These are phyloP conservation scores for Charaxes varanes DNA, from an alignment of 1,140 invertebrate species.

Conservation along the genomic window DNA sequence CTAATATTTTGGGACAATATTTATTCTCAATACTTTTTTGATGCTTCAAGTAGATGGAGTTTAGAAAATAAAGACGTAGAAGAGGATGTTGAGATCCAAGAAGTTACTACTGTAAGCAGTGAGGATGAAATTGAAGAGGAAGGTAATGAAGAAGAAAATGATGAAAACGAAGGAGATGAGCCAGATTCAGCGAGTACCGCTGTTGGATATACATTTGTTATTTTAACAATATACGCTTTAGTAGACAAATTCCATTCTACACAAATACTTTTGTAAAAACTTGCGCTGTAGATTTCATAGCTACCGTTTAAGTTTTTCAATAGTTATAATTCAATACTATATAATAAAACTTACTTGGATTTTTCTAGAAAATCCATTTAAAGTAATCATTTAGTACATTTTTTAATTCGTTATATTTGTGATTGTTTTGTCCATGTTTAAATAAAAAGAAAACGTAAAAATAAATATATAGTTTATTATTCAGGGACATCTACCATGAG, in stretches of 20 bases:
- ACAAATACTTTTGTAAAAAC: constrained; percentile 33
- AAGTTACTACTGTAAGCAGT: too few species aligned
- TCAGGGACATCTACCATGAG: too few species aligned
- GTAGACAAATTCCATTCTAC: constrained; percentile 38
- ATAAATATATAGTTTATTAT: too few species aligned
- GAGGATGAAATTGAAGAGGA: constrained; percentile 12
- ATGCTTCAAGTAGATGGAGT: constrained; percentile 40
- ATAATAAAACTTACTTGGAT: constrained; percentile 22
- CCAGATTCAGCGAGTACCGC: constrained; percentile 37
- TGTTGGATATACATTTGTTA: constrained; percentile 40
- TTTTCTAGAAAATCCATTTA: constrained; percentile 26
- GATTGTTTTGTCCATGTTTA: too few species aligned
- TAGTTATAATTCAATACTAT: neutral
- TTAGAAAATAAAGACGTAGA: constrained; percentile 27
- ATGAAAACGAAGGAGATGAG: constrained; percentile 5
- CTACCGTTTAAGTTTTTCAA: constrained; percentile 12
- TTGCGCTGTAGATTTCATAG: constrained; percentile 18
- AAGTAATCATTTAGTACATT: constrained; percentile 10
- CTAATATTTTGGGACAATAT: constrained; percentile 51
- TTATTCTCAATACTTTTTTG: constrained; percentile 42
- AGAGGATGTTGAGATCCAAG: too few species aligned
- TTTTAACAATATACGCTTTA: constrained; percentile 34
- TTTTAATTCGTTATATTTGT: neutral
- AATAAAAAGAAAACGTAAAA: too few species aligned
- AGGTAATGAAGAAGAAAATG: constrained; percentile 10